Evolutionary conservation across 2,113 vertebrate species (phyloP).

Genomic region (Hiodon tergisus): DNA sequence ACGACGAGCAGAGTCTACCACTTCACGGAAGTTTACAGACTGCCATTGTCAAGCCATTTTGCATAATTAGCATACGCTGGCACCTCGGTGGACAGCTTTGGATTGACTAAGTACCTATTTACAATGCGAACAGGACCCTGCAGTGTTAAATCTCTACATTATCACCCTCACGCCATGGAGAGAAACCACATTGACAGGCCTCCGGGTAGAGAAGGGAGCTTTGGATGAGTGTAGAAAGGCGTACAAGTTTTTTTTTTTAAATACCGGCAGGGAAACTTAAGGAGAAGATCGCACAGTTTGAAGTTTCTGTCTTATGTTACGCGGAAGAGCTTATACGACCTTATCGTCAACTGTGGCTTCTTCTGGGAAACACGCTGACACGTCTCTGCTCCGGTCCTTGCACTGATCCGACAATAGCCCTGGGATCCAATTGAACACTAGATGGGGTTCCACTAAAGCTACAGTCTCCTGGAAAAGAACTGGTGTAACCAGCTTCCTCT

Average conservation of each 20-base stretch:
- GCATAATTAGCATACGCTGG: neutral
- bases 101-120: neutral
- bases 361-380: too few relatives aligned
- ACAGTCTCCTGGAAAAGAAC: constrained; percentile 67
- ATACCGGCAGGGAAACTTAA: constrained; percentile 40
- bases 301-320: constrained; percentile 58
- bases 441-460: constrained; percentile 86
- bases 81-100: neutral
- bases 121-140: neutral
- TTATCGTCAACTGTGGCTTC: constrained; percentile 64
- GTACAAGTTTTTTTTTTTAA: constrained; percentile 3
- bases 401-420: constrained; percentile 51
- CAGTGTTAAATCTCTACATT: constrained; percentile 2
- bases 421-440: constrained; percentile 81
- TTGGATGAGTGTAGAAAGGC: constrained; percentile 30
- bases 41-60: neutral
- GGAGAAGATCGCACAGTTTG: constrained; percentile 26
- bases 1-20: too few relatives aligned
- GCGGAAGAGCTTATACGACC: constrained; percentile 49
- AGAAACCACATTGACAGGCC: neutral
- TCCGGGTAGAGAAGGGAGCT: constrained; percentile 38
- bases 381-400: too few relatives aligned
- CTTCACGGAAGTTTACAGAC: too few relatives aligned
- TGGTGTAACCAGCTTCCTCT: constrained; percentile 68
- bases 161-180: neutral